A percentile compares a stretch with the other conserved stretches of the same genome.
These are phyloP conservation scores for Xanthia icteritia DNA, from an alignment of 2,888 invertebrate genomes.

Conservation along the genomic window DNA sequence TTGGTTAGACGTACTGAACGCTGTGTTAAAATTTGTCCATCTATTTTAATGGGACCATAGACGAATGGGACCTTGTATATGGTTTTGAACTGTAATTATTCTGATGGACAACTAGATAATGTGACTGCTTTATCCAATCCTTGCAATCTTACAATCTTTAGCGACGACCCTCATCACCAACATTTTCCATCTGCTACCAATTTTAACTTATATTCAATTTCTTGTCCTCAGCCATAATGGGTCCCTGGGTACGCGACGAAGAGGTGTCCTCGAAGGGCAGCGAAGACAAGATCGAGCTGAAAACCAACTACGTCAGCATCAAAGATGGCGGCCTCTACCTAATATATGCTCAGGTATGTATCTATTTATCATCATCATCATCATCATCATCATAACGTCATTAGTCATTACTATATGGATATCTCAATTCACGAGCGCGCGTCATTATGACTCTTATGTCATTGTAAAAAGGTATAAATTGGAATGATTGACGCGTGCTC, in stretches of 20 bases:
- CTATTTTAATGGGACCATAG: no score
- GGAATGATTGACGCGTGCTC: not conserved
- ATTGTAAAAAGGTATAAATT: not conserved
- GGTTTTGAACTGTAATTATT: no score
- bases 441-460: not conserved
- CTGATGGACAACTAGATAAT: no score
- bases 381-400: not conserved
- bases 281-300: constrained; percentile 79
- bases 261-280: constrained; percentile 83
- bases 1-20: no score
- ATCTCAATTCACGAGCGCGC: not conserved
- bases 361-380: not conserved
- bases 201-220: not conserved
- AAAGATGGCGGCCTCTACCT: constrained; percentile 84
- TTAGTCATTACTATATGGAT: not conserved
- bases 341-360: constrained; percentile 84
- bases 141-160: not conserved
- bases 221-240: constrained; percentile 80
- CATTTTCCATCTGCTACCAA: not conserved
- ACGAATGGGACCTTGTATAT: no score
- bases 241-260: constrained; percentile 84
- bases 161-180: no score
- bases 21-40: no score
- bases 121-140: not conserved
- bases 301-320: constrained; percentile 77